These are phyloP conservation scores for Syrmaticus mikado DNA, from an alignment of 2,113 vertebrate species.

Conservation along the genomic window DNA sequence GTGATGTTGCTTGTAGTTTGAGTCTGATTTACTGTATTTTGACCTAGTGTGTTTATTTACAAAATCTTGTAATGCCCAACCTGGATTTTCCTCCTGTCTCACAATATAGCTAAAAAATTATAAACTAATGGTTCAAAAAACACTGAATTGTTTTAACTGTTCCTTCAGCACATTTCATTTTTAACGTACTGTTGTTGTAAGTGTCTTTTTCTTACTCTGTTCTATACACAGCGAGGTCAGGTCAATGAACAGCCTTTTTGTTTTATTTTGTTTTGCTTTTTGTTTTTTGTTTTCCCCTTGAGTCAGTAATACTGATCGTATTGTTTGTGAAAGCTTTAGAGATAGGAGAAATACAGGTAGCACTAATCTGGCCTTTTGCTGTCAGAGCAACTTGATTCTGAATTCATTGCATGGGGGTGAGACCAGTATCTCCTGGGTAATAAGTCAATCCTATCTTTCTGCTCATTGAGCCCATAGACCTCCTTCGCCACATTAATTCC, in stretches of 20 bases:
- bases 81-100: background rate
- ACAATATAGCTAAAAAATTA: background rate
- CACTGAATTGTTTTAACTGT: background rate
- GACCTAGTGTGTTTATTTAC: background rate
- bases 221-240: background rate
- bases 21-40: background rate
- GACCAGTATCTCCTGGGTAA: slow-evolving; percentile 51
- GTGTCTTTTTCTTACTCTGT: background rate
- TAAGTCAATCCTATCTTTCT: slow-evolving; percentile 59
- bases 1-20: background rate
- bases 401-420: slow-evolving; percentile 27
- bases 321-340: slow-evolving; percentile 55
- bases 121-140: background rate
- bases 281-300: background rate
- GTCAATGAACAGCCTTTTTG: slow-evolving; percentile 6
- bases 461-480: slow-evolving; percentile 43
- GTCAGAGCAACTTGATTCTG: slow-evolving; percentile 54
- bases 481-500: slow-evolving; percentile 53
- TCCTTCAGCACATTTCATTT: slow-evolving; percentile 21
- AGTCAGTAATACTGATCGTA: slow-evolving; percentile 42
- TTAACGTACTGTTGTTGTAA: slow-evolving; percentile 26
- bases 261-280: background rate
- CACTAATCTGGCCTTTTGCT: slow-evolving; percentile 58
- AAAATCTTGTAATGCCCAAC: background rate
- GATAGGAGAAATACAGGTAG: slow-evolving; percentile 47